Evolutionary conservation across 1,140 invertebrate species (phyloP).

Genomic region (Drosophila ironensis): DNA sequence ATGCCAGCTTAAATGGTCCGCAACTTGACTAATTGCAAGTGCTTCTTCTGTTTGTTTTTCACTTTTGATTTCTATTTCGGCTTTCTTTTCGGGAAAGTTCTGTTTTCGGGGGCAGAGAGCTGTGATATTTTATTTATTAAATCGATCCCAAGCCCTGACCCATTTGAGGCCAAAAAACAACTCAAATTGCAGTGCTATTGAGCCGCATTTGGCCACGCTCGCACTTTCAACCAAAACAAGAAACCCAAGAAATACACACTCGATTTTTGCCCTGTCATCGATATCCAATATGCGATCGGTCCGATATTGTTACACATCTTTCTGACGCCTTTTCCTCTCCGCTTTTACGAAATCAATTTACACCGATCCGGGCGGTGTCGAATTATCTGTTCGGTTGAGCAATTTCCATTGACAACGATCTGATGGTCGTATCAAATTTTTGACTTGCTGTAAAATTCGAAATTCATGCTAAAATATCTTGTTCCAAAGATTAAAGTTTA

Average conservation of each 20-base stretch:
- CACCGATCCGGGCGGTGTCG: conserved; percentile 9
- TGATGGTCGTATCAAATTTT: not conserved
- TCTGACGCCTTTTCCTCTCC: not conserved
- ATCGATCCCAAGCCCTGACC: conserved; percentile 44
- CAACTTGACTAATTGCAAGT: conserved; percentile 58
- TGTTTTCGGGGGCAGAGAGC: too few species aligned
- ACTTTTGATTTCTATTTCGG: conserved; percentile 52
- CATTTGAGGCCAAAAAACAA: conserved; percentile 40
- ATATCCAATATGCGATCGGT: not conserved
- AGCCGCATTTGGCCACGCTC: conserved; percentile 14
- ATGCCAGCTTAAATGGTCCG: conserved; percentile 41
- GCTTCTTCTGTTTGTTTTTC: conserved; percentile 1
- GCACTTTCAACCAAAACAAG: too few species aligned
- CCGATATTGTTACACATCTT: conserved; percentile 23
- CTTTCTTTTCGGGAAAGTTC: conserved; percentile 64
- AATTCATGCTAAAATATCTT: not conserved
- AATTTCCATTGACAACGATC: not conserved
- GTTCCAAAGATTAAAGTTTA: too few species aligned
- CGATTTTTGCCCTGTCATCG: conserved; percentile 45
- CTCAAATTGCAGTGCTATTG: conserved; percentile 58
- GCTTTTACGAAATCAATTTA: conserved; percentile 46
- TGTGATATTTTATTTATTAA: too few species aligned
- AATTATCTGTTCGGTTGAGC: not conserved
- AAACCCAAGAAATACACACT: conserved; percentile 9
- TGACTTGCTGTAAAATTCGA: not conserved